Evolutionary conservation across 53 echinoderm and acorn worm genomes (phyloP).

Genomic region (Stichopus horrens): DNA sequence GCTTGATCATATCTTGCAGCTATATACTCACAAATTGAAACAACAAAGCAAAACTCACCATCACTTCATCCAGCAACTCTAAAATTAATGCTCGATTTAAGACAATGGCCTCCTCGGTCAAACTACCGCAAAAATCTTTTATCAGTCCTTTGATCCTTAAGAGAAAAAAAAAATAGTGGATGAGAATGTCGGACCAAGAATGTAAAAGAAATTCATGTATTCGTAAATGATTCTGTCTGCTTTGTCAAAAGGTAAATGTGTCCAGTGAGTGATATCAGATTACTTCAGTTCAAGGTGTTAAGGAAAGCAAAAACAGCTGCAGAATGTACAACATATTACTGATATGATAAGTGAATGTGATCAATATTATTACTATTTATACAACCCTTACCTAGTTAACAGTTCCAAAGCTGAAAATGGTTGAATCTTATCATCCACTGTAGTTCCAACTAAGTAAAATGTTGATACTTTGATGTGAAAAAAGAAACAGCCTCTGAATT

Average conservation of each 20-base stretch:
- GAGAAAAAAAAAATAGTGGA: neutral
- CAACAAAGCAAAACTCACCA: neutral
- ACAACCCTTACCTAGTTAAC: slow-evolving; percentile 59
- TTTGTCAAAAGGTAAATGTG: too few species aligned
- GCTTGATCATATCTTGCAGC: too few species aligned
- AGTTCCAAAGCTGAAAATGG: slow-evolving; percentile 81
- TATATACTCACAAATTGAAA: too few species aligned
- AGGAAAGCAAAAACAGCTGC: too few species aligned
- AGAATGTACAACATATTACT: too few species aligned
- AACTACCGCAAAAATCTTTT: slow-evolving; percentile 88
- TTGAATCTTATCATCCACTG: slow-evolving; percentile 51
- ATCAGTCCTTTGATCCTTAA: slow-evolving; percentile 69
- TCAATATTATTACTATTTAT: too few species aligned
- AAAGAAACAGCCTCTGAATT: slow-evolving; percentile 56
- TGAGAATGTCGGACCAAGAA: neutral
- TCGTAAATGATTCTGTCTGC: too few species aligned
- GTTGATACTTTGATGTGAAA: slow-evolving; percentile 78
- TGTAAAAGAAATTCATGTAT: neutral
- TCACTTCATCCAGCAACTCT: slow-evolving; percentile 90
- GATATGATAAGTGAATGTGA: too few species aligned
- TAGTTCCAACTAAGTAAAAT: slow-evolving; percentile 80
- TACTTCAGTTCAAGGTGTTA: too few species aligned
- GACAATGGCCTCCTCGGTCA: slow-evolving; percentile 82
- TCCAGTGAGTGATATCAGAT: too few species aligned
- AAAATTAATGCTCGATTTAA: slow-evolving; percentile 77